Conservation (phyloP, 1,140 invertebrate species). For the Drosophila miranda region DNA sequence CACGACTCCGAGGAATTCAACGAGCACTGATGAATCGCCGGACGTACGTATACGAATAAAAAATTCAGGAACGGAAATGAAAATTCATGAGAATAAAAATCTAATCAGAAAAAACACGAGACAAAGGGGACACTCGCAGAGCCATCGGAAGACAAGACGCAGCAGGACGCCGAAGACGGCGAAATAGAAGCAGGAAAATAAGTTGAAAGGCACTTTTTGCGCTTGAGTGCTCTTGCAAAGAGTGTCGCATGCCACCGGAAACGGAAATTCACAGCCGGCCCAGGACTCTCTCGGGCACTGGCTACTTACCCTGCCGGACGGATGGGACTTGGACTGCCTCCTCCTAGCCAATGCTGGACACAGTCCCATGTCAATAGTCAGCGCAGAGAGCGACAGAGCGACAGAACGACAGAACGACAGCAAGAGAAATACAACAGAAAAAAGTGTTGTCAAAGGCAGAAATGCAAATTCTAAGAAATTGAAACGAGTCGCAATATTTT, state of each 20-base stretch:
- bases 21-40: constrained; percentile 33
- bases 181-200: constrained; percentile 66
- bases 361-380: constrained; percentile 65
- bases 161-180: constrained; percentile 43
- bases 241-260: constrained; percentile 64
- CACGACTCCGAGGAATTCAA: constrained; percentile 32
- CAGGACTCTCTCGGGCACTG: constrained; percentile 29
- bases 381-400: constrained; percentile 29
- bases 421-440: constrained; percentile 26
- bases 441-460: constrained; percentile 61
- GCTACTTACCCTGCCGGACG: constrained; percentile 61
- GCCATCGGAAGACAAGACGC: constrained; percentile 9
- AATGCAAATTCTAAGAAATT: constrained; percentile 73
- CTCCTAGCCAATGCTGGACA: constrained; percentile 9
- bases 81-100: constrained; percentile 74
- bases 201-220: constrained; percentile 74
- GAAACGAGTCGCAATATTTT: constrained; percentile 69
- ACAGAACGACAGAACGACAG: constrained; percentile 11
- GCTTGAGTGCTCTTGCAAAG: constrained; percentile 68
- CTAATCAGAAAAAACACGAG: constrained; percentile 63
- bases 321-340: constrained; percentile 14
- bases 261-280: constrained; percentile 67
- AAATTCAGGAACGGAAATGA: constrained; percentile 66
- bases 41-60: constrained; percentile 33
- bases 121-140: constrained; percentile 47